Percentiles rank a stretch among this genome's conserved stretches.
These are phyloP conservation scores for Okamejei kenojei DNA, from an alignment of 2,797 vertebrate genomes.

Conservation along the genomic window DNA sequence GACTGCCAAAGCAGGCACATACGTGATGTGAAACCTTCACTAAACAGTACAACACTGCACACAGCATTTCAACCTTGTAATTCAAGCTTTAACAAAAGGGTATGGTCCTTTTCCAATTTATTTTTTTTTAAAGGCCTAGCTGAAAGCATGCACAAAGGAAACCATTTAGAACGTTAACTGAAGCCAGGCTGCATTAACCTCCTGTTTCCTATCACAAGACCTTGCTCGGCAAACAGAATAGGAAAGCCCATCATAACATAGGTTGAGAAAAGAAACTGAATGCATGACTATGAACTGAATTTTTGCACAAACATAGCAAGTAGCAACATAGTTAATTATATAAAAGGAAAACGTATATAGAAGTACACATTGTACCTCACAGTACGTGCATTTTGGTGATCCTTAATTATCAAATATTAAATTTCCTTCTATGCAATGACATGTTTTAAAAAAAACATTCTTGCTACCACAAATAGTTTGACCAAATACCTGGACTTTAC, in stretches of 20 bases:
- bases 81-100: constrained; percentile 13
- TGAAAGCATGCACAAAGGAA: constrained; percentile 10
- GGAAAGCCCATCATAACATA: background rate
- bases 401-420: background rate
- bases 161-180: constrained; percentile 24
- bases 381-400: background rate
- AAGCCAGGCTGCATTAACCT: constrained; percentile 19
- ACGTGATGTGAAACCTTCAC: constrained; percentile 2
- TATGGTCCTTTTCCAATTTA: background rate
- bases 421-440: background rate
- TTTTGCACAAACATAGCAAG: background rate
- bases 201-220: background rate
- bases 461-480: background rate
- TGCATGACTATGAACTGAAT: background rate
- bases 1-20: background rate
- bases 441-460: background rate
- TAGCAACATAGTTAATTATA: background rate
- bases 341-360: background rate
- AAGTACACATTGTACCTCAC: background rate
- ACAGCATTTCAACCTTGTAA: background rate
- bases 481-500: background rate
- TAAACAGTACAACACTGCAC: background rate
- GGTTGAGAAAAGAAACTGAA: background rate
- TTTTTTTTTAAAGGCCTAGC: background rate
- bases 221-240: background rate